Base-by-base conservation (phyloP, 2,888 invertebrate species). In the Mycalesis mineus region DNA sequence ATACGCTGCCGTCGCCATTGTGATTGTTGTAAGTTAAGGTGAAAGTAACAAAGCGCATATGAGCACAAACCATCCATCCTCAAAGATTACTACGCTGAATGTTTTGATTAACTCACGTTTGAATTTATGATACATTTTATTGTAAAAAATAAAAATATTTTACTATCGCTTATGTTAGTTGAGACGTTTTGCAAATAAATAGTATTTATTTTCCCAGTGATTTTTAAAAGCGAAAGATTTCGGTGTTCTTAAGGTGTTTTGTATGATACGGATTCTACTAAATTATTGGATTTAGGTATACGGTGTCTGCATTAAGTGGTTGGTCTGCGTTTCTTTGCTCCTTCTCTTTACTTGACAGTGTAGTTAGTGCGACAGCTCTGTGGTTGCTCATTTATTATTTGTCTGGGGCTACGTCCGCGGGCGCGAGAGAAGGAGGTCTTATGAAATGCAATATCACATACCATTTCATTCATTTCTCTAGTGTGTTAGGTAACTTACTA, bases 41-140 rank as follows among this genome's bases (percentile, higher is more conserved):
- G 74, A 77, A 73, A 76, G 71, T 75, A 83, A 85, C 79, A 84
- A 87, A 85, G 88, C 88, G 87, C 88, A 89, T 80, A 78, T 78
- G 74, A 87, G 88, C 89, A 89, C 89, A 88, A 89, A 89, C 82
- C 87, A 87, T 88, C 89, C 89, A 87, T 88, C 87, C 87, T 84
- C 80, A 79, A 78, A 84, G 69, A 83, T 72, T 75, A 84, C 74
- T 86, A 85, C 73, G 84, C 86, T 84, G 83, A 80, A 85, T 85
- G 86, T 88, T 88, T 85, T 84, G 78, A 84, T 80, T 84, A 78
- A 84, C 74, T 85, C 88, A 86, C 85, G 88, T 88, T 89, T 89
- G 82, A 89, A 88, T 88, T 88, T 89, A 89, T 88, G 79, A 88
- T 84, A 89, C 89, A 89, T 88, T 88, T 89, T 89, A 88, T 88